Evolutionary conservation across 2,888 invertebrate species (phyloP).

Genomic region (Cephus spinipes): DNA sequence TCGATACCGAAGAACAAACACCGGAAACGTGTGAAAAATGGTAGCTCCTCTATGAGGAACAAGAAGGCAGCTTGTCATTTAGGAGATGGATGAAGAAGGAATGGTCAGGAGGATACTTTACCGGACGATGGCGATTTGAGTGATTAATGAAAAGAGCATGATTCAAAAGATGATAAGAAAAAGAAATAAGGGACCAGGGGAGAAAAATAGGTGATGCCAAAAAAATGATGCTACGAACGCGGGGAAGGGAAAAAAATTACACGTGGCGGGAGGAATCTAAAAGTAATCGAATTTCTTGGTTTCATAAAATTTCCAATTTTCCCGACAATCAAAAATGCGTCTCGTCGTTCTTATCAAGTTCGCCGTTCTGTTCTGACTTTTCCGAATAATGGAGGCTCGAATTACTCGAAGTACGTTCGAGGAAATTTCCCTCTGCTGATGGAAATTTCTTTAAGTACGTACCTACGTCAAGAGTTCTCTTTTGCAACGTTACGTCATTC

Average conservation of each 20-base stretch:
- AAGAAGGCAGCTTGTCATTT: slow-evolving; percentile 11
- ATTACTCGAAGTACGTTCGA: not conserved
- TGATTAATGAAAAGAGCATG: slow-evolving; percentile 16
- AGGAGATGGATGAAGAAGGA: slow-evolving; percentile 14
- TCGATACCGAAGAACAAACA: slow-evolving; percentile 7
- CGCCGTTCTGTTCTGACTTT: not conserved
- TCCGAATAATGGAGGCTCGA: not conserved
- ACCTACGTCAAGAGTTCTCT: not conserved
- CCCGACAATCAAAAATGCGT: not conserved
- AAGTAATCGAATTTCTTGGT: not conserved
- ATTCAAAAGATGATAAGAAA: not conserved
- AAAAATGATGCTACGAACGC: not conserved
- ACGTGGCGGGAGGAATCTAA: not conserved
- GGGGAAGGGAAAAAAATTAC: not conserved
- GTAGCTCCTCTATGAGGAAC: slow-evolving; percentile 10
- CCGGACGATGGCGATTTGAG: slow-evolving; percentile 11
- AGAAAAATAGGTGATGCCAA: not conserved
- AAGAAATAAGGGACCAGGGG: not conserved
- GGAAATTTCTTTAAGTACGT: not conserved
- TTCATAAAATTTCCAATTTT: not conserved
- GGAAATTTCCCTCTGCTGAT: not conserved
- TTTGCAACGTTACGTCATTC: not conserved
- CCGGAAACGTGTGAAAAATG: slow-evolving; percentile 18
- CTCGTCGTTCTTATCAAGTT: not conserved
- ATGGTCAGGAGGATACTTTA: slow-evolving; percentile 9